Evolutionary conservation across 2,113 vertebrate genomes (phyloP).

Genomic region (Eretmodus cyanostictus): DNA sequence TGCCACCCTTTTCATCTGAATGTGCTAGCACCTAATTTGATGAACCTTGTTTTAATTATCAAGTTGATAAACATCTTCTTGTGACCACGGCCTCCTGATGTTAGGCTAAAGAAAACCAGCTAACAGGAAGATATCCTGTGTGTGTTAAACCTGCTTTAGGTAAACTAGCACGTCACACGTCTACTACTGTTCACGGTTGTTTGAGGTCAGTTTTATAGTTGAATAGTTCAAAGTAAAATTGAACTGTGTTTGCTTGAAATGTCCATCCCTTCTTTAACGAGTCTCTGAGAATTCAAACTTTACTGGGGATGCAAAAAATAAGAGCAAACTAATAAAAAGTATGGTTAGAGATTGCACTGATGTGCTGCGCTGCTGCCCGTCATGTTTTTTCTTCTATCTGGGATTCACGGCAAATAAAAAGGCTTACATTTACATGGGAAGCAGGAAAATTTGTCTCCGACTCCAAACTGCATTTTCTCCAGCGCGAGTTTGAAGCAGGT

Average conservation of each 20-base stretch:
- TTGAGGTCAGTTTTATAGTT: background rate
- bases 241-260: background rate
- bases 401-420: background rate
- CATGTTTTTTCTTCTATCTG: background rate
- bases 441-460: background rate
- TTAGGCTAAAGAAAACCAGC: background rate
- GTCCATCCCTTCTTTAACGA: background rate
- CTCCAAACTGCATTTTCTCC: background rate
- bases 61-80: background rate
- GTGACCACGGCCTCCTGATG: background rate
- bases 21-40: background rate
- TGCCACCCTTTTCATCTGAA: background rate
- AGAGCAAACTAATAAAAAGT: background rate
- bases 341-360: background rate
- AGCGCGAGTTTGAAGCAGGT: background rate
- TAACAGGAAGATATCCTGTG: background rate
- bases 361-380: background rate
- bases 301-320: background rate
- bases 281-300: background rate
- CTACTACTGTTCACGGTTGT: background rate
- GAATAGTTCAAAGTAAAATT: background rate
- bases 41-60: background rate
- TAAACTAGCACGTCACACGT: background rate
- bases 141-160: background rate
- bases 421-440: conserved; percentile 4